Percentiles rank a stretch among this genome's conserved stretches.
phyloP scores from a whole-genome alignment of 2,113 vertebrate species.

The Cardinalis cardinalis region DNA sequence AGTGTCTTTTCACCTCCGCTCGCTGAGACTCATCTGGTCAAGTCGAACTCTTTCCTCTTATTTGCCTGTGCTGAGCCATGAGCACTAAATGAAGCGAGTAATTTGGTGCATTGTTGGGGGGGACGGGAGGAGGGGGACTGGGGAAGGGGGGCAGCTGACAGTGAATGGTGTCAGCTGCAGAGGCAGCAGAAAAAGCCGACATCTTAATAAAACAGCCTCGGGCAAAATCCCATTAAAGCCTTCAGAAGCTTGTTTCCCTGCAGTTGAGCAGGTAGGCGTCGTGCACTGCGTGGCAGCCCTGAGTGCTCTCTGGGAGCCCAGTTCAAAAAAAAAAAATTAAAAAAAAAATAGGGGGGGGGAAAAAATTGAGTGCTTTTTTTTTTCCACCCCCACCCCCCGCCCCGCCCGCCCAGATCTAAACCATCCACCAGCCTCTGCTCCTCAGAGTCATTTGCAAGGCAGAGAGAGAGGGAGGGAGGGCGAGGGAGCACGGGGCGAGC shows the following conservation, averaged over 20 bases:
- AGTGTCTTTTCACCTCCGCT: slow-evolving; percentile 73
- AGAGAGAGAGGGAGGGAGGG: slow-evolving; percentile 54
- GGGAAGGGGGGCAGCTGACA: slow-evolving; percentile 80
- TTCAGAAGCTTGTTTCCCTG: slow-evolving; percentile 99
- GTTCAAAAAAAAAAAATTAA: slow-evolving; percentile 74
- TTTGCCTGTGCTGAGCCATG: slow-evolving; percentile 79
- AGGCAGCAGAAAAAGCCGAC: slow-evolving; percentile 99
- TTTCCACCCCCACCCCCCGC: not conserved
- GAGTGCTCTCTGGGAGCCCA: slow-evolving; percentile 82
- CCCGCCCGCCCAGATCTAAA: slow-evolving; percentile 50
- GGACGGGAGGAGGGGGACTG: slow-evolving; percentile 59
- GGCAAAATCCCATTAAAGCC: slow-evolving; percentile 99
- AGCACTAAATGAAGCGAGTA: slow-evolving; percentile 87
- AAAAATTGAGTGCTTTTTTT: slow-evolving; percentile 52
- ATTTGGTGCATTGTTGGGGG: slow-evolving; percentile 81
- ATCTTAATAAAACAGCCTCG: slow-evolving; percentile 99
- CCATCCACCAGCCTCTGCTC: slow-evolving; percentile 72
- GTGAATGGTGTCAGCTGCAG: slow-evolving; percentile 98
- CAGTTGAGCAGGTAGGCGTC: slow-evolving; percentile 95
- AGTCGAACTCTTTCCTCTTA: slow-evolving; percentile 73
- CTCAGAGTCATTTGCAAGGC: slow-evolving; percentile 85
- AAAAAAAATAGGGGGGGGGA: slow-evolving; percentile 3
- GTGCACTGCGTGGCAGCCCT: slow-evolving; percentile 78
- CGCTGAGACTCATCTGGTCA: slow-evolving; percentile 79
- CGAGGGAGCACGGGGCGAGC: slow-evolving; percentile 17